Percentiles rank a stretch among this genome's conserved stretches.
Conservation (phyloP, 2,888 invertebrate genomes). For the Leptarthrus brevirostris region DNA sequence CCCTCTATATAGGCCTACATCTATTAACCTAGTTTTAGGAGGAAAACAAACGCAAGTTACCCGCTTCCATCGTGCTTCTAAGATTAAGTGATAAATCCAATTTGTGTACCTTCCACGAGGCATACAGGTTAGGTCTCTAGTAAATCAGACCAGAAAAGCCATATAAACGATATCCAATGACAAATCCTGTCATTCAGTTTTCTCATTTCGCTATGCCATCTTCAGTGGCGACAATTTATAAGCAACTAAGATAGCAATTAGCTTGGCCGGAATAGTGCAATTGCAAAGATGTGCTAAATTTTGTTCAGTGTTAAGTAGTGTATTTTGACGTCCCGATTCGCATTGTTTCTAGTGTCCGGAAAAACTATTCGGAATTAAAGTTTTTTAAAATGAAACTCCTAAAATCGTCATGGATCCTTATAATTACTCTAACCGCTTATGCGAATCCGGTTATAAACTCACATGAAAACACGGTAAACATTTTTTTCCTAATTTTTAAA, state of each 20-base stretch:
- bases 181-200: slow-evolving; percentile 65
- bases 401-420: slow-evolving; percentile 57
- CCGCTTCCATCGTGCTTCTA: not conserved
- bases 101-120: not conserved
- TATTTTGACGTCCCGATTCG: not conserved
- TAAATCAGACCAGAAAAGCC: slow-evolving; percentile 52
- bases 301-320: slow-evolving; percentile 2
- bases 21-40: slow-evolving; percentile 27
- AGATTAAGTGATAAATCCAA: not conserved
- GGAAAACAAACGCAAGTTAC: slow-evolving; percentile 2
- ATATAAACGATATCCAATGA: slow-evolving; percentile 65
- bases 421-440: slow-evolving; percentile 55
- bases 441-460: slow-evolving; percentile 62
- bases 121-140: not conserved
- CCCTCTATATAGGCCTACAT: not conserved
- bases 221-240: slow-evolving; percentile 51
- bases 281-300: not conserved
- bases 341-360: not conserved
- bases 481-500: too few relatives aligned
- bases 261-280: not conserved
- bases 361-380: not conserved
- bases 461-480: slow-evolving; percentile 58
- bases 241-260: not conserved
- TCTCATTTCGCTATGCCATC: slow-evolving; percentile 65
- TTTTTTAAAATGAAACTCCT: slow-evolving; percentile 58